These are phyloP conservation scores for Palythoa caribaeorum DNA, from an alignment of 92 coral and sea anemone genomes.

Conservation along the genomic window DNA sequence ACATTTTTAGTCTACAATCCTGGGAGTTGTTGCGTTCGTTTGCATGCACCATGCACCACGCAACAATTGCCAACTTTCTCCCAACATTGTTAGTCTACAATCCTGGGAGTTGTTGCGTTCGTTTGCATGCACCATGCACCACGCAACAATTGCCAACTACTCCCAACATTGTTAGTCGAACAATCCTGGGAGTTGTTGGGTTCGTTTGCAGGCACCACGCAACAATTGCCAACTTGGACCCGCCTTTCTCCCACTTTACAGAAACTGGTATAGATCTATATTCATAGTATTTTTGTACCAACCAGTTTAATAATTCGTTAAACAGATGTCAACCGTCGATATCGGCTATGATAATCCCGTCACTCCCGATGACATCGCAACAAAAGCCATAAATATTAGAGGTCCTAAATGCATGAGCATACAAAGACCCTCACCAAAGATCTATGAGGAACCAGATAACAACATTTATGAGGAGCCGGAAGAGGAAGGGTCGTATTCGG, in stretches of 20 bases:
- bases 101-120: too few relatives aligned
- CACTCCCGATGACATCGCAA: constrained; percentile 26
- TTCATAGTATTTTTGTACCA: background rate
- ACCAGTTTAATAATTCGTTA: background rate
- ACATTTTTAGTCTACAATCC: too few relatives aligned
- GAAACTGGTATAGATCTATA: background rate
- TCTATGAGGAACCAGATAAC: constrained; percentile 30
- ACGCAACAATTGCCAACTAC: too few relatives aligned
- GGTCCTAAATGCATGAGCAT: constrained; percentile 38
- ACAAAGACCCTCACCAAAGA: background rate
- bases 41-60: too few relatives aligned
- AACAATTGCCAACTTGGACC: too few relatives aligned
- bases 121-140: too few relatives aligned
- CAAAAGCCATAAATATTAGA: background rate
- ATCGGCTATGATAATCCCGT: constrained; percentile 38
- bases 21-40: too few relatives aligned
- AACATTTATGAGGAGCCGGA: constrained; percentile 23
- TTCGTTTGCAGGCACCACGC: too few relatives aligned
- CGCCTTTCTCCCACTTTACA: background rate
- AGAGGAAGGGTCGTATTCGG: background rate
- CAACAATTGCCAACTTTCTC: too few relatives aligned
- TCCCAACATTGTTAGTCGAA: too few relatives aligned
- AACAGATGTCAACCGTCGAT: constrained; percentile 29
- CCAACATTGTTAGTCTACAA: too few relatives aligned
- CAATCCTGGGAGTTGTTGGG: too few relatives aligned